Evolutionary conservation across 2,113 vertebrate species (phyloP).

Genomic region (Nycticebus coucang): DNA sequence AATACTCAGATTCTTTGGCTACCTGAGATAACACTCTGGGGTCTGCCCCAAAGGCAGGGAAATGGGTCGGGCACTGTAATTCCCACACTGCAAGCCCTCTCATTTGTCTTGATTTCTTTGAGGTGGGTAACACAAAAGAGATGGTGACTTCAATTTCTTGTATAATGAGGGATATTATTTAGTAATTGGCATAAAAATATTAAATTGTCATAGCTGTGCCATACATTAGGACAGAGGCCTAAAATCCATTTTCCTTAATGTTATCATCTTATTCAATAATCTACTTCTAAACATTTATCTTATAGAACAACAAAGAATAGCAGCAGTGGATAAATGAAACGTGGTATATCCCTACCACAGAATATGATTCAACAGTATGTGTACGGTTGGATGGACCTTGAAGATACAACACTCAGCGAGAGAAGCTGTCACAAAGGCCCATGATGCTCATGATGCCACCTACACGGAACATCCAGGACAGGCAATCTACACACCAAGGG

Average conservation of each 20-base stretch:
- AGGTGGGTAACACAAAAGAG: not conserved
- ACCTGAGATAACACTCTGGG: not conserved
- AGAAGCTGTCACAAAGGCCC: not conserved
- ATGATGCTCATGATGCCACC: not conserved
- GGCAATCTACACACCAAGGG: not conserved
- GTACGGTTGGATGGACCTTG: not conserved
- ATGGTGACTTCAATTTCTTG: not conserved
- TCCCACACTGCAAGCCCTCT: not conserved
- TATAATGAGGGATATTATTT: not conserved
- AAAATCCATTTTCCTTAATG: conserved; percentile 28
- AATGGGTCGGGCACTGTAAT: not conserved
- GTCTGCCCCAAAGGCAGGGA: not conserved
- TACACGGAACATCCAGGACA: not conserved
- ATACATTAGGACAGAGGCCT: not conserved
- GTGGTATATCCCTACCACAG: too few relatives aligned
- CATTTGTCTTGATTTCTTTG: not conserved
- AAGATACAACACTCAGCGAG: not conserved
- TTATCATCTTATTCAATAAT: not conserved
- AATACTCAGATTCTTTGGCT: not conserved
- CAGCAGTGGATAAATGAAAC: not conserved
- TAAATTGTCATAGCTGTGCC: not conserved
- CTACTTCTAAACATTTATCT: not conserved
- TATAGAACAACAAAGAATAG: not conserved
- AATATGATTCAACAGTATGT: not conserved
- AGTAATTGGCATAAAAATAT: not conserved